Base-by-base conservation (phyloP, 2,113 vertebrate species). In the Salminus brasiliensis region DNA sequence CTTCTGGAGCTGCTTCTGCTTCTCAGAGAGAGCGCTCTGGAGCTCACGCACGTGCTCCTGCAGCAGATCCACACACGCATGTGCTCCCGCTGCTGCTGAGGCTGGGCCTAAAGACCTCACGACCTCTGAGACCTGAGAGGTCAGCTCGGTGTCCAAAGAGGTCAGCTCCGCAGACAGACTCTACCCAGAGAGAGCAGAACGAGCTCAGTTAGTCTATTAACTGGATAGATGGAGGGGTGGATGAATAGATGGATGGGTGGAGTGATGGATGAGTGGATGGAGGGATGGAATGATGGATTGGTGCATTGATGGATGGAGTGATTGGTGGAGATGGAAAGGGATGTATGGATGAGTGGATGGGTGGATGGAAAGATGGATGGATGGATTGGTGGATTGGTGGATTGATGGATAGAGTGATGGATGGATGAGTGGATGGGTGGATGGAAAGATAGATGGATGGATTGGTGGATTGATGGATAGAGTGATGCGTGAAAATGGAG, bases 121-220 rank as follows among this genome's bases (percentile, higher is more conserved):
- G 41, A 95, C 88, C 84, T 92, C 88, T 5, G 93, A 91, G 78
- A 94, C 94, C 80, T 89, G 94, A 52, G 90, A 89, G 43, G 74
- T 82, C 88, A 99, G 73, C 78, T 94, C 92, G 5, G 84, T 4
- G 0, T 88, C 78, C 39, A 97, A 89, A 16, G 90, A 90, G 63
- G 80, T 85, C 86, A 98, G 81, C 79, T 95, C 93, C 0, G 90
- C 84, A 36, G 94, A 93, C 67, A 96, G 87, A 60, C 90, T 91
- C 97, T 98, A 89, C 27, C 53, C 36, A 70, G 11, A 85, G n/a
- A 70, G 25, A 70, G 47, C 15, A 39, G 27, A 18, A 55, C 60
- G 12, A 4, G n/a, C 72, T 39, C 18, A 36, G 13, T 4, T 3
- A 9, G 25, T 36, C 25, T 16, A 60, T n/a, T 18, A 59, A 15